Conservation (phyloP, 2,113 vertebrate genomes). For the Pyrgilauda ruficollis region DNA sequence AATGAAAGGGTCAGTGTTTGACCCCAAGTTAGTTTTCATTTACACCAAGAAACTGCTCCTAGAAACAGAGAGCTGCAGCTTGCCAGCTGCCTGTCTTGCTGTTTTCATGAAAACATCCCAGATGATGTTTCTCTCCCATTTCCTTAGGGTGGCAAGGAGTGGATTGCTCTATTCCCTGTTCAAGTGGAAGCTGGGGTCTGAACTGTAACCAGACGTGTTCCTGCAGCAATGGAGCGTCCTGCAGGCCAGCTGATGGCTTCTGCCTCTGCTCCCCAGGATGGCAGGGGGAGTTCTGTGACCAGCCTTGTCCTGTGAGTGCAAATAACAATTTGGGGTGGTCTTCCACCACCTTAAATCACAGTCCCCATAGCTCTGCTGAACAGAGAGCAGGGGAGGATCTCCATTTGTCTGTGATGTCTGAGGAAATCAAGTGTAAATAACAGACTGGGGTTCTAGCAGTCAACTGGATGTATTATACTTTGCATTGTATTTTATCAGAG, state of each 20-base stretch:
- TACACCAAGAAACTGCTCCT: not conserved
- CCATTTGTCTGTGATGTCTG: not conserved
- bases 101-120: not conserved
- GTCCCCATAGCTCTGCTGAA: not conserved
- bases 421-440: slow-evolving; percentile 9
- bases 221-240: slow-evolving; percentile 87
- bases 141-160: slow-evolving; percentile 90
- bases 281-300: slow-evolving; percentile 86
- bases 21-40: not conserved
- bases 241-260: slow-evolving; percentile 84
- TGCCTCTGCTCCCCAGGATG: slow-evolving; percentile 91
- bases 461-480: not conserved
- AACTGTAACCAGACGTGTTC: slow-evolving; percentile 87
- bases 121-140: not conserved
- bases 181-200: slow-evolving; percentile 90
- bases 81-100: not conserved
- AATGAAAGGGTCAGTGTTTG: not conserved
- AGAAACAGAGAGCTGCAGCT: not conserved
- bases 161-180: slow-evolving; percentile 89
- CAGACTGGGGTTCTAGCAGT: not conserved
- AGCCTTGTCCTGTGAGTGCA: slow-evolving; percentile 86
- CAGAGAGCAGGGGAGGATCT: not conserved
- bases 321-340: not conserved
- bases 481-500: slow-evolving; percentile 17
- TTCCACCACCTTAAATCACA: not conserved